Evolutionary conservation across 2,888 invertebrate species (phyloP).

Genomic region (Unio delphinus): DNA sequence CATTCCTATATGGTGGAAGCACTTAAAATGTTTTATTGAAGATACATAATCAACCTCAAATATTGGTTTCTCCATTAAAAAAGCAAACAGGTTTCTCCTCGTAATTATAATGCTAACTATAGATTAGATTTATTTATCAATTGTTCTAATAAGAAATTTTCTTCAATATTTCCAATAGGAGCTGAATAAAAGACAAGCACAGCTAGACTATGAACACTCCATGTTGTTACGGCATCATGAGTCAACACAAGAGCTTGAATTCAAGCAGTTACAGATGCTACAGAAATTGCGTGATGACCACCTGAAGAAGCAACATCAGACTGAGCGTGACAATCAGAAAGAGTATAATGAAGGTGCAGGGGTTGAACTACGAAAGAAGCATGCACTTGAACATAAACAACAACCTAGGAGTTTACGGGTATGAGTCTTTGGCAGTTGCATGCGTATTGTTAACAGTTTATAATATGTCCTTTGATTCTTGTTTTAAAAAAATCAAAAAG

Average conservation of each 20-base stretch:
- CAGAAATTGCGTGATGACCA: conserved; percentile 84
- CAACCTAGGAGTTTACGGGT: conserved; percentile 99
- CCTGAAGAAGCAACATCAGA: conserved; percentile 88
- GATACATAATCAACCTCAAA: too few species aligned
- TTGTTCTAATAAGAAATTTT: neutral
- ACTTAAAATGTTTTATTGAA: too few species aligned
- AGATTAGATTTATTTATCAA: too few species aligned
- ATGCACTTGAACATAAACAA: conserved; percentile 95
- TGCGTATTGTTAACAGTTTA: neutral
- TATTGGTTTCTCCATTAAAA: too few species aligned
- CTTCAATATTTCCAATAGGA: conserved; percentile 78
- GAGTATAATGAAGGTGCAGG: conserved; percentile 97
- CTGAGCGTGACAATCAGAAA: conserved; percentile 87
- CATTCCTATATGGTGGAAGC: too few species aligned
- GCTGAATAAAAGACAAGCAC: conserved; percentile 93
- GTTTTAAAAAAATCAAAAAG: too few species aligned
- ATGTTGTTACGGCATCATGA: conserved; percentile 97
- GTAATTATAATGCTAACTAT: too few species aligned
- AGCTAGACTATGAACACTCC: conserved; percentile 93
- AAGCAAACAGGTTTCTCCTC: too few species aligned
- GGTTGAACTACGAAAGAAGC: conserved; percentile 94
- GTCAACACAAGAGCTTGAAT: conserved; percentile 95
- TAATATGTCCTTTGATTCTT: too few species aligned
- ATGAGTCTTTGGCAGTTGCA: conserved; percentile 25
- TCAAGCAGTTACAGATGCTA: conserved; percentile 94